Evolutionary conservation across 2,113 vertebrate genomes (phyloP), one percentile per base, ranked within the genome.

Genomic region (Clarias magur): DNA sequence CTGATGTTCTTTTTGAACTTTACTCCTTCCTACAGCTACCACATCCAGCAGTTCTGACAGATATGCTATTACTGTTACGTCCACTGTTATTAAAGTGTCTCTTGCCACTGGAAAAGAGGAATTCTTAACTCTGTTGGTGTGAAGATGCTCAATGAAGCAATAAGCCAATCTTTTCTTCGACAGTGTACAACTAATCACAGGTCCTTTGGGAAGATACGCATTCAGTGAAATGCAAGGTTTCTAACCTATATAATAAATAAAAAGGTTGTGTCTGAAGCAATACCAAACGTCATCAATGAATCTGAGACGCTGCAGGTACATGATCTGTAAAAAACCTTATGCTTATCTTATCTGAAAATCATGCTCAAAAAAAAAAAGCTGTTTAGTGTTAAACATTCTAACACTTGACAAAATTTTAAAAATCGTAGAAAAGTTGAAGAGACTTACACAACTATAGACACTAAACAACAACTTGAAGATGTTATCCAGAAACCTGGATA

Each of bases 51-150:
- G 1, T 79, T n/a, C 6, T 27, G 56, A 59, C 78, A 59, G 54
- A 57, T 34, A 11, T 80, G 15, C 27, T 79, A 56, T 79, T 79
- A 56, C 75, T 57, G 75, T 56, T 79, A 7, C 30, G 53, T 27
- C n/a, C 53, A 79, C 53, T 56, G 75, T 53, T 56, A 79, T 79
- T 27, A 79, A 79, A 27, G n/a, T 79, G 53, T 79, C 53, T 56
- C 48, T 56, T 79, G 53, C 25, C 27, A 56, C 48, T 57, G n/a
- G 48, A 79, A 79, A 79, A n/a, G 53, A 79, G 13, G 53, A 79
- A 79, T 27, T 16, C 53, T 56, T 34, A 17, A 27, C 25, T 78
- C 25, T 57, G 75, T 3, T 56, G 6, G 13, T 79, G 56, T 30
- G 53, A 79, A 78, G 25, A 16, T 79, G 53, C 75, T 27, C 53